Base-by-base conservation (phyloP, 2,888 invertebrate genomes). In the Parnassius orleans region DNA sequence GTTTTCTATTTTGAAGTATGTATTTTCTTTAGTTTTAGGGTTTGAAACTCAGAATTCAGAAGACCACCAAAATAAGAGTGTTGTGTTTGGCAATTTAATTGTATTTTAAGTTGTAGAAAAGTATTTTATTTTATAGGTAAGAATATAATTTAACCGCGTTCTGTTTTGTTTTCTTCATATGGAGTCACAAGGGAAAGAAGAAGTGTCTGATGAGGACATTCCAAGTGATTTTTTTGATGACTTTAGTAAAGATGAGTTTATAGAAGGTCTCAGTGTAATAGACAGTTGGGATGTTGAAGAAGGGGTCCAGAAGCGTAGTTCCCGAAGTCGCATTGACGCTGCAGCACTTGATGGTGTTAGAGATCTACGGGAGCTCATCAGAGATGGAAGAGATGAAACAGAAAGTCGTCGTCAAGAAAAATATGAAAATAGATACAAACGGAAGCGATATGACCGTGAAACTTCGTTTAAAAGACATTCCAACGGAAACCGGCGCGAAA, bases 221-320 rank as follows among this genome's bases (percentile, higher is more conserved):
- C 87, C 90, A 7, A 90, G 89, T 80, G 90, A 90, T 78, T 90
- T 90, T 72, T 90, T 91, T 70, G 91, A 91, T 68, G 90, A 90
- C 68, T 90, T 91, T 72, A 77, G 67, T 63, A 90, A 84, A 69
- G 90, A 86, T 10, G 90, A 90, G 43, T 90, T 91, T 72, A 88
- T 91, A 72, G 81, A 87, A 71, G 89, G 90, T 71, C 83, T 91
- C 43, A 89, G 86, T 80, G 89, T 91, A 59, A 83, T 91, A 57
- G 91, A 91, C 66, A 88, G 86, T 71, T 90, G 90, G 90, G 82
- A 86, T 54, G 88, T 83, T 44, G 76, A 76, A 43, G 76, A 72
- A 12, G 75, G 73, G 1, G 68, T 62, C 15, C 71, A 66, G 47
- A 68, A 58, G 42, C 68, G 68, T 44, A 56, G 59, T n/a, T 63